Conservation (phyloP, 2,113 vertebrate species). For the Neogobius melanostomus region DNA sequence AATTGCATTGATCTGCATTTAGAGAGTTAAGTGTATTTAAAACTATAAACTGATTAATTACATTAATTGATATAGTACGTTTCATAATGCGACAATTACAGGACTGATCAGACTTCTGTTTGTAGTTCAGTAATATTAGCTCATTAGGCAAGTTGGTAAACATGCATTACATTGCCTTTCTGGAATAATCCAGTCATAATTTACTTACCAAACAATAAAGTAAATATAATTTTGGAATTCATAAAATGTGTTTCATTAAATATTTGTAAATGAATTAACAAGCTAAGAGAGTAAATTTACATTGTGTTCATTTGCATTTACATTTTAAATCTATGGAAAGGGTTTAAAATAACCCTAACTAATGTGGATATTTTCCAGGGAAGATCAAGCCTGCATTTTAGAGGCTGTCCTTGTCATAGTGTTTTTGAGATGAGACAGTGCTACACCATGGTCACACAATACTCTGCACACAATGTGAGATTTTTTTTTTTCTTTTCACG, state of each 20-base stretch:
- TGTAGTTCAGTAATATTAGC: background rate
- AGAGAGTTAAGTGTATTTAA: background rate
- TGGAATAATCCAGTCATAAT: conserved; percentile 36
- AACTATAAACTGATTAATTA: background rate
- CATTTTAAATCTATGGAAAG: background rate
- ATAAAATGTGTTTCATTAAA: background rate
- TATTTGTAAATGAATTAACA: background rate
- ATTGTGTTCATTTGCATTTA: background rate
- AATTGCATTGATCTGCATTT: conserved; percentile 33
- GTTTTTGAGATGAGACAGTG: conserved; percentile 16
- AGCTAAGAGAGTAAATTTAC: too few species aligned
- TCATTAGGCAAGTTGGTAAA: conserved; percentile 10
- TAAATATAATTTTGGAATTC: conserved; percentile 3
- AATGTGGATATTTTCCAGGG: conserved; percentile 7
- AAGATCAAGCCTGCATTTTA: conserved; percentile 12
- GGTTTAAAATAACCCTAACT: background rate
- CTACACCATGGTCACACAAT: background rate
- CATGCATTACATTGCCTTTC: conserved; percentile 34
- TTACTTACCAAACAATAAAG: background rate
- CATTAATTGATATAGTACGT: background rate
- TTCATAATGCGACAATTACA: background rate
- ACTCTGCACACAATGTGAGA: conserved; percentile 6
- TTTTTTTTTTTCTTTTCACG: background rate
- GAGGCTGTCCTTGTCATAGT: conserved; percentile 14
- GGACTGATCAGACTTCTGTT: background rate